Conservation (phyloP, 1,140 invertebrate species). For the Branchinecta lynchi region DNA sequence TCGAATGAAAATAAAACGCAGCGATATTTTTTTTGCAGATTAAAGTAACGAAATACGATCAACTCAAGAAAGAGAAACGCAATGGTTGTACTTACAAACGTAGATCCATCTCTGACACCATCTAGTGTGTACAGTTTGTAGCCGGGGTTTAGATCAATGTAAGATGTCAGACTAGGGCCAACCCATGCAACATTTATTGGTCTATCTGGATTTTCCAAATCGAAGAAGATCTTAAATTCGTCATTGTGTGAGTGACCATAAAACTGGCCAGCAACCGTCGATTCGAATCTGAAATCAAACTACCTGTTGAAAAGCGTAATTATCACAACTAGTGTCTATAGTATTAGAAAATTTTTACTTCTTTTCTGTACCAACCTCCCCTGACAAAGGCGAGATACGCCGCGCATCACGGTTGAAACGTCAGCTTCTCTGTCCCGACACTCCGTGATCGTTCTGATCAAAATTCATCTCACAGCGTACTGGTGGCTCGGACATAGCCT, state of each 20-base stretch:
- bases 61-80: neutral
- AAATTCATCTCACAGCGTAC: no score
- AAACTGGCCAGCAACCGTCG: slow-evolving; percentile 56
- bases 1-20: neutral
- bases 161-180: slow-evolving; percentile 52
- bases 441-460: no score
- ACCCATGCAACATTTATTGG: slow-evolving; percentile 56
- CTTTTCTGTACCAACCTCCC: slow-evolving; percentile 22
- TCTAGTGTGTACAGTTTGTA: slow-evolving; percentile 58
- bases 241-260: slow-evolving; percentile 68
- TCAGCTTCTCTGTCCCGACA: no score
- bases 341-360: no score
- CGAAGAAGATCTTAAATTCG: slow-evolving; percentile 50
- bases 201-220: slow-evolving; percentile 31
- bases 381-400: no score
- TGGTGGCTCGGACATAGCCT: no score
- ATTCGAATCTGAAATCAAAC: slow-evolving; percentile 37
- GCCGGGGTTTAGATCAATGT: slow-evolving; percentile 52
- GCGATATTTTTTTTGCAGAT: neutral
- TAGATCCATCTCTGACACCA: slow-evolving; percentile 24
- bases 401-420: no score
- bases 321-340: no score
- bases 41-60: neutral
- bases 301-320: slow-evolving; percentile 24
- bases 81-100: no score